Base-by-base conservation (phyloP, 2,888 invertebrate genomes). In the Amaurobius ferox region DNA sequence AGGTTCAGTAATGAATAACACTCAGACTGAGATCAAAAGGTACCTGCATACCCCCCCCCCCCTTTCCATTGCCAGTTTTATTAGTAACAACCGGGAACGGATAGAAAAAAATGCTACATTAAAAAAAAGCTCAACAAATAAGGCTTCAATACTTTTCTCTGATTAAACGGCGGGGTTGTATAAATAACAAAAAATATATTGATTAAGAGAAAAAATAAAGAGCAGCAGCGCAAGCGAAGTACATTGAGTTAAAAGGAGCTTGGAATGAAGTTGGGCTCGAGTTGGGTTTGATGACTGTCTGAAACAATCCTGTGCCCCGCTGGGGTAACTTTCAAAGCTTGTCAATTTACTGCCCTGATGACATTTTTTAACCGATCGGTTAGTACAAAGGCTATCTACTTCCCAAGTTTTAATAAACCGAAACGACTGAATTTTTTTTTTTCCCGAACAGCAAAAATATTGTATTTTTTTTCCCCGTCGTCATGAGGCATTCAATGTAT, bases 1-100 rank as follows among this genome's bases (percentile, higher is more conserved):
- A 68, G 11, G 55, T n/a, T 68, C 11, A n/a, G 28, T 68, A 78
- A 78, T 78, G 77, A 78, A 78, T 68, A 78, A 55, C 77, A 61
- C 39, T 68, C 30, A 32, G 39, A 35, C 32, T 9, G 23, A 68
- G 30, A 68, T 78, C 77, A 78, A 78, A 78, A 68, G 48, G 28
- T 30, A 55, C 9, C 23, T 76, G 40, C 19, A 30, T 44, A n/a
- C 16, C 64, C 26, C 26, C 26, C 0, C 28, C 16, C 29, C 29
- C 16, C 16, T 19, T 29, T 55, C 16, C 23, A 11, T 16, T n/a
- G 9, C 23, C 7, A 55, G 29, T 64, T 64, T 16, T 40, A 74
- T 39, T 30, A 5, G 44, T 16, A 67, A 67, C 44, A 67, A 67
- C 32, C 26, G 39, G 44, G 48, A 44, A 29, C 13, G 48, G 29